Evolutionary conservation across 1,140 invertebrate genomes (phyloP), one percentile per base, ranked within the genome.

Genomic region (Helicoverpa zea): DNA sequence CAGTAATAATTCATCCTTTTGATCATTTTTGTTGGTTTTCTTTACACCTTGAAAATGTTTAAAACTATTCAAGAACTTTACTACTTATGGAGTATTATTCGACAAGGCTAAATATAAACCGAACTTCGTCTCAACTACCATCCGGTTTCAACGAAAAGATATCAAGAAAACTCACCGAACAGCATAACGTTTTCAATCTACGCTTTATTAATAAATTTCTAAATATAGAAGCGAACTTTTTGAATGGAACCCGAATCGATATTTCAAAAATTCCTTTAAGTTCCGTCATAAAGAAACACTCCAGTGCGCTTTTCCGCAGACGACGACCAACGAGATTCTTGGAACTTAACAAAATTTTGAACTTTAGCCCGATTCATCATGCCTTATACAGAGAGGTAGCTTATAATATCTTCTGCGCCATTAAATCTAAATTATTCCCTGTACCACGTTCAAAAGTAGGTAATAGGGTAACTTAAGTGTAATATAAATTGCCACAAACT

Each of bases 211-310:
- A 76, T 51, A 76, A 61, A 75, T 63, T 18, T 63, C 59, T 52
- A 64, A 77, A 64, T 66, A 81, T 83, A 83, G 59, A 85, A 85
- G 70, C 58, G 18, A 63, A 83, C 80, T 80, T 70, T 16, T 70
- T 63, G 80, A 84, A 84, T 84, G 87, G 88, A 84, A 86, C 81
- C 86, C 63, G 81, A 85, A 88, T 90, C 89, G 87, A 91, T 92
- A 90, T 91, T 84, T 92, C 87, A 91, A 90, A 91, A 92, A 89
- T 88, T 89, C 86, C 72, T 51, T 59, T 81, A 91, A 92, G 87
- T 91, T 89, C 81, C 79, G 84, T 88, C 88, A 85, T 90, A 91
- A 89, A 90, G 91, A 88, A 91, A 90, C 90, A 90, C 87, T 91
- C 81, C 64, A 88, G 84, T 91, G 89, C 88, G 85, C 87, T 91